A percentile compares a stretch with the other conserved stretches of the same genome.
phyloP scores from a whole-genome alignment of 2,888 invertebrate genomes.

The Tenthredo mesomela region DNA sequence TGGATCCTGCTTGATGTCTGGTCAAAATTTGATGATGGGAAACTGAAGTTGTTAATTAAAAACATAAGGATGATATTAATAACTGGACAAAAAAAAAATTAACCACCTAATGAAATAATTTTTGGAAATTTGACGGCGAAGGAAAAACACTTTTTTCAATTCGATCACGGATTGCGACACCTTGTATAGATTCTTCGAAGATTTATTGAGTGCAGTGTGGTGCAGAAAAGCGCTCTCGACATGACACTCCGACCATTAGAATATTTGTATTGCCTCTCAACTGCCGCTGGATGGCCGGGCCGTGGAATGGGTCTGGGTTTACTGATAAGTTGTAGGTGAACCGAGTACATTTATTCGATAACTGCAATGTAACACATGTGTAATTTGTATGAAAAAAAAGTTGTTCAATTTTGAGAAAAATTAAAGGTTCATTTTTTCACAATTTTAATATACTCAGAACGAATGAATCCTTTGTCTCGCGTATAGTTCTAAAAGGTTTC shows the following conservation, averaged over 20 bases:
- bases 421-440: background rate
- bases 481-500: background rate
- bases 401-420: background rate
- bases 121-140: background rate
- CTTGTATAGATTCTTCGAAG: background rate
- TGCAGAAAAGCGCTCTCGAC: background rate
- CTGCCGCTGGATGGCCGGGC: background rate
- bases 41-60: background rate
- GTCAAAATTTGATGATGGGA: background rate
- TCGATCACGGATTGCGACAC: background rate
- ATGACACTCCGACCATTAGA: constrained; percentile 1
- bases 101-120: background rate
- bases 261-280: constrained; percentile 11
- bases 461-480: background rate
- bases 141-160: background rate
- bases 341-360: background rate
- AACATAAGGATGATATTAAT: background rate
- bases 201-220: background rate
- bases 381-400: background rate
- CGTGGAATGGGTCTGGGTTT: background rate
- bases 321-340: background rate
- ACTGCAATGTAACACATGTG: background rate
- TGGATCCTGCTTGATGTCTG: background rate
- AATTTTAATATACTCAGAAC: background rate
- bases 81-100: background rate